Base-by-base conservation (phyloP, 92 coral and sea anemone genomes). In the Galaxea fascicularis region DNA sequence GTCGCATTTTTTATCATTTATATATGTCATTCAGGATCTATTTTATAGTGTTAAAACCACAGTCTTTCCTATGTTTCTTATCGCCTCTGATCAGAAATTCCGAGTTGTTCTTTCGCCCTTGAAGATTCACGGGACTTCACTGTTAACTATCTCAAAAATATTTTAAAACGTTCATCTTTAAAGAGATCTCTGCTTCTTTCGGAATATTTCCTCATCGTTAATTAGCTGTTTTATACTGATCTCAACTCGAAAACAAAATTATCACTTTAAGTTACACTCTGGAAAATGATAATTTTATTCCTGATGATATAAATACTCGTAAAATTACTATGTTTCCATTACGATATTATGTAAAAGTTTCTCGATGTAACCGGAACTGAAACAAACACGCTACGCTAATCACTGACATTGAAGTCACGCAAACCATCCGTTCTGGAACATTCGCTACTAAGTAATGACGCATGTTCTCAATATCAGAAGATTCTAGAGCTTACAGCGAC, bases 351-450 rank as follows among this genome's bases (percentile, higher is more conserved):
- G 47, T 17, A 64, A 44, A 31, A 59, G 5, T 78, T 15, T 35
- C n/a, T 17, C 27, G 10, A 35, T 53, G 29, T 21, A 29, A 70
- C 86, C 86, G 86, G 86, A 82, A 69, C 70, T 82, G 58, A 51
- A 31, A 69, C 49, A 51, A 79, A 71, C 75, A 49, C 54, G 24
- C 26, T 65, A 22, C 10, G 31, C 25, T 69, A 29, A 31, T 71
- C 13, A 30, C 14, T 41, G 35, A 56, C 45, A 54, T 53, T 0
- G 16, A 53, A 82, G 86, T 82, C 86, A 82, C 86, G 86, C 86
- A 71, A 70, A 41, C 78, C 58, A 27, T 13, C 31, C 4, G 45
- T 71, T 81, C 86, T 54, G 15, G 86, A 82, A 53, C 70, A 56
- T 82, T 57, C 78, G 69, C 35, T 57, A 31, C 69, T 6, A 7